Conservation (phyloP, 2,888 invertebrate genomes). For the Torymus tubicola region DNA sequence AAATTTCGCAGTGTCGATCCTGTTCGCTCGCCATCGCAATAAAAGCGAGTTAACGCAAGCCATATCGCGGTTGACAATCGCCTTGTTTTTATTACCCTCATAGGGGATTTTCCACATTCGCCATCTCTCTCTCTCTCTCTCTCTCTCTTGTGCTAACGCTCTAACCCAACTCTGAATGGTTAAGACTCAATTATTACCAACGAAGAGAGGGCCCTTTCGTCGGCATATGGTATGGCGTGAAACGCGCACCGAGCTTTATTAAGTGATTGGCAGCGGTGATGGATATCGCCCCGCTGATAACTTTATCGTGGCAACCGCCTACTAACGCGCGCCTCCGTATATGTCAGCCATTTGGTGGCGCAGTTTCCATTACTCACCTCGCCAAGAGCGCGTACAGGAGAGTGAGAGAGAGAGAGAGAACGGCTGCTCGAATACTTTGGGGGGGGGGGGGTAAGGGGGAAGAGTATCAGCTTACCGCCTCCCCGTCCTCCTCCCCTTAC, state of each 20-base stretch:
- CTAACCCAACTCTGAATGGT: no score
- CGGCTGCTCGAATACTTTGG: neutral
- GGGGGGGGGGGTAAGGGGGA: neutral
- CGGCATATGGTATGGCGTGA: neutral
- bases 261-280: constrained; percentile 23
- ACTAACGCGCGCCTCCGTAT: neutral
- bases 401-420: no score
- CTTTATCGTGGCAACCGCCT: constrained; percentile 12
- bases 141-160: no score
- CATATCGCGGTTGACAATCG: no score
- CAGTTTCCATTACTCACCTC: constrained; percentile 34
- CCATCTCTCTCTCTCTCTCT: no score
- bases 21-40: no score
- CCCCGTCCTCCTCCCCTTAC: no score
- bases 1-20: neutral
- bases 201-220: neutral
- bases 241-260: constrained; percentile 19
- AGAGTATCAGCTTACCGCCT: neutral
- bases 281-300: constrained; percentile 11
- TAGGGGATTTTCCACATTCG: no score
- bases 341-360: constrained; percentile 19
- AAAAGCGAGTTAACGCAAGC: no score
- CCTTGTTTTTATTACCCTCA: no score
- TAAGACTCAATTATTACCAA: constrained; percentile 9
- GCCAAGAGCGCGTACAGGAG: neutral